phyloP scores from a whole-genome alignment of 2,113 vertebrate species.

The Erinaceus europaeus region DNA sequence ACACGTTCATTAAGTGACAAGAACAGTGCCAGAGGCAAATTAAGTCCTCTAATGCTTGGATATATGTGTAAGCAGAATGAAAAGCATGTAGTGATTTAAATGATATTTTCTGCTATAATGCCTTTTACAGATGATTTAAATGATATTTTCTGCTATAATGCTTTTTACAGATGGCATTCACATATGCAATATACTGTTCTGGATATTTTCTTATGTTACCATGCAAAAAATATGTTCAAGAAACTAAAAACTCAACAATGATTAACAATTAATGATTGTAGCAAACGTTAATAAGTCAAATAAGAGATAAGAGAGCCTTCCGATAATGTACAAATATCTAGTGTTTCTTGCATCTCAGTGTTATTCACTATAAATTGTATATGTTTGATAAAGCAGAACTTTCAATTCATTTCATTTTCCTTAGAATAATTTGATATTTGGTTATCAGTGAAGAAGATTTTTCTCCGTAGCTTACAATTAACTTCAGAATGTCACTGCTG shows the following conservation, averaged over 20 bases:
- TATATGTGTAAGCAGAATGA: background rate
- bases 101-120: too few relatives aligned
- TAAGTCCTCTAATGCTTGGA: background rate
- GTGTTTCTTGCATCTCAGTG: background rate
- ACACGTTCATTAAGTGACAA: background rate
- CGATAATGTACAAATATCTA: background rate
- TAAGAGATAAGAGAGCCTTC: background rate
- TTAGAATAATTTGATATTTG: slow-evolving; percentile 27
- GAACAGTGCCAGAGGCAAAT: background rate
- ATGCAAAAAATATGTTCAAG: background rate
- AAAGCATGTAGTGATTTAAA: background rate
- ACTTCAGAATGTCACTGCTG: background rate
- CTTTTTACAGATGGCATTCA: background rate
- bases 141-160: background rate
- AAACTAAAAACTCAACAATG: background rate
- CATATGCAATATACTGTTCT: background rate
- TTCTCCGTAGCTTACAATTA: slow-evolving; percentile 3
- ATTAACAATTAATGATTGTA: background rate
- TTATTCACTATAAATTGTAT: background rate
- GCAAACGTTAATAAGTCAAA: background rate
- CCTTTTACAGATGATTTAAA: too few relatives aligned
- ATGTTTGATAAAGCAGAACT: background rate
- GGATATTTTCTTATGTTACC: background rate
- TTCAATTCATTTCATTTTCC: background rate
- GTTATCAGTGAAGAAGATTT: background rate